Evolutionary conservation across 2,797 vertebrate species (phyloP).

Genomic region (Malurus leucopterus): DNA sequence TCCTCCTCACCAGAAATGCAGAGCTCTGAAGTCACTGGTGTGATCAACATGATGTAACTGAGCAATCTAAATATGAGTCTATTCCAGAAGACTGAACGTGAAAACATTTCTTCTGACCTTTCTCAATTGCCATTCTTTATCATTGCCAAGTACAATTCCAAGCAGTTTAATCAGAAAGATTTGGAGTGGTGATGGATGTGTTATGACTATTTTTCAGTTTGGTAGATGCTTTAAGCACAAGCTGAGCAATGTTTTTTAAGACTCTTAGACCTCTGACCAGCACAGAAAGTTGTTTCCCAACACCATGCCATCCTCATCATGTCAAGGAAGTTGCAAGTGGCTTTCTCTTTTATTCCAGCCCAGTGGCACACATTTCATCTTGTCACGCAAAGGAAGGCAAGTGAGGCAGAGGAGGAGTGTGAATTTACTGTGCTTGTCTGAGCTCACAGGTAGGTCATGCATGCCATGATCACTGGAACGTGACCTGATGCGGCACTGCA

Average conservation of each 20-base stretch:
- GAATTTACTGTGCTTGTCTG: neutral
- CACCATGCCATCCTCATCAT: neutral
- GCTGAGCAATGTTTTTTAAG: neutral
- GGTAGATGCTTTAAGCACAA: neutral
- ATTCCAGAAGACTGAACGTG: conserved; percentile 39
- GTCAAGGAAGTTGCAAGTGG: neutral
- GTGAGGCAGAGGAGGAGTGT: neutral
- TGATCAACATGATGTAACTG: neutral
- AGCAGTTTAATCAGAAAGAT: conserved; percentile 22
- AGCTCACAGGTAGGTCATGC: neutral
- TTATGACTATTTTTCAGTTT: neutral
- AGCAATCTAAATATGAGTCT: conserved; percentile 27
- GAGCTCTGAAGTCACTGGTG: conserved; percentile 10
- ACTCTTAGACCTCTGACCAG: neutral
- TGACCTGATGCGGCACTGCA: neutral
- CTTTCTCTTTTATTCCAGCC: neutral
- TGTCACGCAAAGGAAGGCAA: neutral
- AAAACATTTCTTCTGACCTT: conserved; percentile 65
- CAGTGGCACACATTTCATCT: neutral
- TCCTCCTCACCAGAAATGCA: neutral
- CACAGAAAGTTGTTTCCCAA: neutral
- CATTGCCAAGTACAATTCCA: conserved; percentile 8
- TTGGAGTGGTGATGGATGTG: neutral
- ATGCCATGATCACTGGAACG: fast-evolving
- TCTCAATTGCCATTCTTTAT: conserved; percentile 56